A percentile compares a stretch with the other conserved stretches of the same genome.
These are phyloP conservation scores for Sterrhoptilus dennistouni DNA, from an alignment of 2,113 vertebrate genomes.

Conservation along the genomic window DNA sequence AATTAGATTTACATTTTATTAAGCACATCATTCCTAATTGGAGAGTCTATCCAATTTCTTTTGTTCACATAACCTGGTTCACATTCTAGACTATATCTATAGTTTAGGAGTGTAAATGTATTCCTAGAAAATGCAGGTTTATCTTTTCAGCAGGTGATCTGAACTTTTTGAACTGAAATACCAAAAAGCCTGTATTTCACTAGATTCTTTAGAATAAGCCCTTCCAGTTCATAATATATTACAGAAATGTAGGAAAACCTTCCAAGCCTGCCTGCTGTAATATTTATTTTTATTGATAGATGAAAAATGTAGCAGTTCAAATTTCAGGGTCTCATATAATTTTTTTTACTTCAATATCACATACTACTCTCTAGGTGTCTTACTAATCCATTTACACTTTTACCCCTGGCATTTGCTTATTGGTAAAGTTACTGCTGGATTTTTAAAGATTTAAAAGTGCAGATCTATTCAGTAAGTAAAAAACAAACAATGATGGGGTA, in stretches of 20 bases:
- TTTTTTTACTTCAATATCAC: background rate
- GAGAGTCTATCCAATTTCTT: background rate
- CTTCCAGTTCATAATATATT: background rate
- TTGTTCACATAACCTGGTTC: background rate
- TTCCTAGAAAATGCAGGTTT: background rate
- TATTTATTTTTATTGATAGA: background rate
- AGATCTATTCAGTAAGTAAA: background rate
- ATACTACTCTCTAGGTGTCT: background rate
- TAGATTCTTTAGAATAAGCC: background rate
- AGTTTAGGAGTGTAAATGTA: background rate
- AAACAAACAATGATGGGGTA: fast-evolving
- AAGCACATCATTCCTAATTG: background rate
- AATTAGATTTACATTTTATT: background rate
- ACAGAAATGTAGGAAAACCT: background rate
- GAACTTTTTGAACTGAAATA: background rate
- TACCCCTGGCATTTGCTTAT: background rate
- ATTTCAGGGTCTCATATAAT: background rate
- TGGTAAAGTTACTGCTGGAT: background rate
- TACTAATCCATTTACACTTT: background rate
- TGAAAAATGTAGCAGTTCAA: background rate
- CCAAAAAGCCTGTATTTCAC: background rate
- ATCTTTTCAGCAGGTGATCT: background rate
- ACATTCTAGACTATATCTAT: background rate
- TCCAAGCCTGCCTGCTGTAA: background rate
- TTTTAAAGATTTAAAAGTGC: background rate